phyloP scores from a whole-genome alignment of 2,797 vertebrate genomes.

The Sibirionetta formosa region DNA sequence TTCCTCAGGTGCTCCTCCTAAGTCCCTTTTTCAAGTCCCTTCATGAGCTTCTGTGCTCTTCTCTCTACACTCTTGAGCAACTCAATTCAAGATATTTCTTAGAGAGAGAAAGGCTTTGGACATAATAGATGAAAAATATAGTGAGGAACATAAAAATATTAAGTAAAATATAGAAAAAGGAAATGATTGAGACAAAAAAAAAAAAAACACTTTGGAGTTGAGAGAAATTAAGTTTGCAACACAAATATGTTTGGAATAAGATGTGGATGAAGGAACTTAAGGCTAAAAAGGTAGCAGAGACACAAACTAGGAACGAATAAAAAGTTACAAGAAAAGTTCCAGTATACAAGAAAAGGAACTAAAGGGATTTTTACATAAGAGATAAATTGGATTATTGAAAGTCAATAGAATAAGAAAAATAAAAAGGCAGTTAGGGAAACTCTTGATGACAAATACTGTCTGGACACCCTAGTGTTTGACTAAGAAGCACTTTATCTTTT shows the following conservation, averaged over 20 bases:
- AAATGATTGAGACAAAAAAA: background rate
- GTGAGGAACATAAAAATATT: background rate
- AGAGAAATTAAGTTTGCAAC: background rate
- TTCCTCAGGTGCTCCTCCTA: background rate
- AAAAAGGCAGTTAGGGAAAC: background rate
- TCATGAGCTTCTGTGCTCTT: background rate
- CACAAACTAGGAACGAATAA: background rate
- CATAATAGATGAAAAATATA: background rate
- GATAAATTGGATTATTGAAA: background rate
- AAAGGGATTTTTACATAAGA: background rate
- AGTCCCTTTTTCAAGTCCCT: background rate
- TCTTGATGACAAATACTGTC: background rate
- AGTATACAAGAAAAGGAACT: background rate
- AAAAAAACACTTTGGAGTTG: background rate
- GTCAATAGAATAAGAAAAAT: background rate
- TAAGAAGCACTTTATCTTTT: background rate
- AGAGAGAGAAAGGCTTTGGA: background rate
- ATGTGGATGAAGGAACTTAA: background rate
- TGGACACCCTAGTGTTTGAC: background rate
- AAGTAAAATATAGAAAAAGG: fast-evolving
- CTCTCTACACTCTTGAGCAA: background rate
- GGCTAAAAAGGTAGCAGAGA: background rate
- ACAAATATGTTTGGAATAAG: background rate
- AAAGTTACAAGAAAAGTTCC: background rate
- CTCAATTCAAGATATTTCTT: background rate